Evolutionary conservation across 2,113 vertebrate species (phyloP), one percentile per base, ranked within the genome.

Genomic region (Hepsetus odoe): DNA sequence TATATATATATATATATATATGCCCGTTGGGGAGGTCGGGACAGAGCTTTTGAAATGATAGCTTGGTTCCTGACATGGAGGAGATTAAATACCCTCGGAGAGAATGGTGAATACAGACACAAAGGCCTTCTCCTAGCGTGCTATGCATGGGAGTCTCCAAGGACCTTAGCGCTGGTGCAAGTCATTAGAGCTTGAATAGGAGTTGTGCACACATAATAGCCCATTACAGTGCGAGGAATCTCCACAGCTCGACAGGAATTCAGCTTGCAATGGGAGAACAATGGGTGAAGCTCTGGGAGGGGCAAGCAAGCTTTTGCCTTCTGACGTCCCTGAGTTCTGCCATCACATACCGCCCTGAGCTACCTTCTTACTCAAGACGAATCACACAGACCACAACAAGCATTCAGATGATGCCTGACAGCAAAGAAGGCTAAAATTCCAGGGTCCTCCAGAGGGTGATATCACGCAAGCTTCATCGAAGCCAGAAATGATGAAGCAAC

Each of bases 171-270:
- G 82, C 59, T 79, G 84, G 84, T 82, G 73, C 58, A 84, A 86
- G 77, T 90, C 88, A 86, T 90, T 87, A 87, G 83, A 74, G 77
- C 55, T 85, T 91, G 85, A 91, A 91, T 88, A 87, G 88, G 82
- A 80, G 69, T 18, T 76, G 82, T 72, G 20, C 78, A 40, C 85
- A 90, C 84, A 92, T 90, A 92, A 91, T 90, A 72, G 85, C 79
- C 73, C 88, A 89, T 90, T 90, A 84, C 85, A 77, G 33, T 20
- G 70, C 40, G 1, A 89, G 90, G 88, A 91, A 91, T 91, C 90
- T 91, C 89, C 82, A 82, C 65, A 9, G 82, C 87, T 83, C 74
- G 0, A 82, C 84, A 88, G 88, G 88, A 91, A 91, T 91, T 87
- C 85, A 87, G 49, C 76, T 87, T 56, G 33, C 80, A 26, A 55